Conservation (phyloP, 2,113 vertebrate genomes). For the Xiphias gladius region DNA sequence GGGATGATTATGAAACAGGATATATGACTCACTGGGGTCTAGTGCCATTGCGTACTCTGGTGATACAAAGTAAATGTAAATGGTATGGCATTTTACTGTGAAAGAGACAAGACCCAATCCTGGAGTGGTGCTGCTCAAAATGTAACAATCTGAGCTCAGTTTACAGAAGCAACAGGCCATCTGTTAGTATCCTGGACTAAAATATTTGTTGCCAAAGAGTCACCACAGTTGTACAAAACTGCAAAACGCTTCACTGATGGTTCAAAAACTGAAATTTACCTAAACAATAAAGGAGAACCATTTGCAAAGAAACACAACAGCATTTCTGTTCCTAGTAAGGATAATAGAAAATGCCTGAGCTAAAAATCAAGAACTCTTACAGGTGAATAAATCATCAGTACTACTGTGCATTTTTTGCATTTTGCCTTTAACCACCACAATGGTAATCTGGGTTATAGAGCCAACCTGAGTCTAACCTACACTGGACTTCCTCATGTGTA, state of each 20-base stretch:
- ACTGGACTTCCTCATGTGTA: neutral
- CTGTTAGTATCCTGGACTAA: neutral
- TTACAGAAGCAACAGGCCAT: slow-evolving; percentile 8
- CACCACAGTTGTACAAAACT: neutral
- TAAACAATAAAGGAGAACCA: no score
- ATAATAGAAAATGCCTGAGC: neutral
- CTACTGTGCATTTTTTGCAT: neutral
- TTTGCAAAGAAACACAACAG: neutral
- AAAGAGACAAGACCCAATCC: neutral
- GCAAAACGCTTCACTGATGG: neutral
- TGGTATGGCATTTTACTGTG: neutral
- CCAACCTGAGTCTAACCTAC: neutral
- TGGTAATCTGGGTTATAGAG: neutral
- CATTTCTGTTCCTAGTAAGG: neutral
- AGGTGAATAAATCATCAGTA: no score
- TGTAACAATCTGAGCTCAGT: neutral
- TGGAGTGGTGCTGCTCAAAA: neutral
- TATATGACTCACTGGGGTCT: slow-evolving; percentile 12
- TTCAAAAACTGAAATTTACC: neutral
- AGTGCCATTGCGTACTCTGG: neutral
- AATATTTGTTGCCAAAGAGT: neutral
- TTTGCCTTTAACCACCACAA: neutral
- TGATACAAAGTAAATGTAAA: slow-evolving; percentile 1
- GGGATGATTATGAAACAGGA: neutral
- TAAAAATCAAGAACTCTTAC: neutral